A percentile compares a stretch with the other conserved stretches of the same genome.
phyloP scores from a whole-genome alignment of 92 coral and sea anemone species.

The Epizoanthus fatuus region DNA sequence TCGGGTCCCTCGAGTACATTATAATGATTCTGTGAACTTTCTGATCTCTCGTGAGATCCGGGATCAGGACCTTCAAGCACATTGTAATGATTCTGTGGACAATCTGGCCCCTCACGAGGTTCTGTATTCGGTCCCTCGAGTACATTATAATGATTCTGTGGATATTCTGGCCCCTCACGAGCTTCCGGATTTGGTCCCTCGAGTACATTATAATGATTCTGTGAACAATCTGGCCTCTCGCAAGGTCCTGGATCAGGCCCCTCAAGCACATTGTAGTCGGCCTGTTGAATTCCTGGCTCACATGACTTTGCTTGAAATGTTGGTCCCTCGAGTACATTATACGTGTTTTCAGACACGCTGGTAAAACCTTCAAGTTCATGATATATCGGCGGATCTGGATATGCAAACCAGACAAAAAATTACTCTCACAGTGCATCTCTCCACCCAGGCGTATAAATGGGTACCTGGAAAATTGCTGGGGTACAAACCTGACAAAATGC shows the following conservation, averaged over 20 bases:
- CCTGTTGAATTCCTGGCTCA: background rate
- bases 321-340: background rate
- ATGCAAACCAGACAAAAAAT: background rate
- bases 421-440: too few species aligned
- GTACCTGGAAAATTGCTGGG: too few species aligned
- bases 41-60: background rate
- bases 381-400: background rate
- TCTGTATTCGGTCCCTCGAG: background rate
- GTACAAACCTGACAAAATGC: too few species aligned
- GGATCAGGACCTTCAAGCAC: constrained; percentile 21
- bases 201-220: background rate
- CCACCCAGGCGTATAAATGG: too few species aligned
- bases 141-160: background rate
- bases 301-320: too few species aligned
- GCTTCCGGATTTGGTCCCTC: constrained; percentile 8
- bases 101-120: background rate
- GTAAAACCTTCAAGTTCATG: background rate
- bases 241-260: background rate
- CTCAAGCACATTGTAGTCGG: constrained; percentile 6
- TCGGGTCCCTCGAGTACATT: too few species aligned
- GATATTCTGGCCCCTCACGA: background rate
- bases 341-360: background rate
- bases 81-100: background rate
- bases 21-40: too few species aligned
- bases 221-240: too few species aligned